Evolutionary conservation across 2,797 vertebrate species (phyloP).

Genomic region (Taenioides sp.): DNA sequence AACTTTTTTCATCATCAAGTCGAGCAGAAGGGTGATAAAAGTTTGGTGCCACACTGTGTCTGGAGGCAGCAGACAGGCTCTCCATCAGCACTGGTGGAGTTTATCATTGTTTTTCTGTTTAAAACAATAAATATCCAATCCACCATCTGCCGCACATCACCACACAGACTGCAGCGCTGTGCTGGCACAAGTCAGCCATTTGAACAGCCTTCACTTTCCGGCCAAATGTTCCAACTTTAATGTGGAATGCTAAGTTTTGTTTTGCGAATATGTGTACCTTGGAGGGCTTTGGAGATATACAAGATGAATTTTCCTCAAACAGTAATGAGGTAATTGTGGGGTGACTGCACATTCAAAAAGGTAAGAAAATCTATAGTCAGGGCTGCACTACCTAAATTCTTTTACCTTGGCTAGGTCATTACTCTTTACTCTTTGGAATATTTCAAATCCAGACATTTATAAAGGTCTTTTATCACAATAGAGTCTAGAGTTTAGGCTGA

Average conservation of each 20-base stretch:
- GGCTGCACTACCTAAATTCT: background rate
- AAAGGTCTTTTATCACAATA: background rate
- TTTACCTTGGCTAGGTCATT: background rate
- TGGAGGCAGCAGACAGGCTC: conserved; percentile 27
- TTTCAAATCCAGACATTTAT: background rate
- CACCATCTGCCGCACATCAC: conserved; percentile 41
- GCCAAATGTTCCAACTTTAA: conserved; percentile 12
- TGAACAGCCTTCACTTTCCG: conserved; percentile 9
- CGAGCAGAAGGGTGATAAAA: conserved; percentile 35
- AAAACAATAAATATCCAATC: conserved; percentile 38
- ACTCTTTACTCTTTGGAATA: no score
- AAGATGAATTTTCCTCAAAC: background rate
- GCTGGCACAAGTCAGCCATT: conserved; percentile 13
- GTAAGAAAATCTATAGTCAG: background rate
- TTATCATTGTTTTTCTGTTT: conserved; percentile 38
- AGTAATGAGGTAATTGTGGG: background rate
- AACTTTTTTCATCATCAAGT: conserved; percentile 27
- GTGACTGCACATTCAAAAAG: background rate
- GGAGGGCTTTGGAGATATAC: conserved; percentile 6
- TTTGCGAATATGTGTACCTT: background rate
- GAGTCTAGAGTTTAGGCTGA: background rate
- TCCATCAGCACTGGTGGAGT: conserved; percentile 30
- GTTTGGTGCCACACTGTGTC: conserved; percentile 29
- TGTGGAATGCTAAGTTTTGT: conserved; percentile 3
- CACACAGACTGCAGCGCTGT: conserved; percentile 16